Conservation (phyloP, 2,888 invertebrate genomes). For the Tridacna gigas region DNA sequence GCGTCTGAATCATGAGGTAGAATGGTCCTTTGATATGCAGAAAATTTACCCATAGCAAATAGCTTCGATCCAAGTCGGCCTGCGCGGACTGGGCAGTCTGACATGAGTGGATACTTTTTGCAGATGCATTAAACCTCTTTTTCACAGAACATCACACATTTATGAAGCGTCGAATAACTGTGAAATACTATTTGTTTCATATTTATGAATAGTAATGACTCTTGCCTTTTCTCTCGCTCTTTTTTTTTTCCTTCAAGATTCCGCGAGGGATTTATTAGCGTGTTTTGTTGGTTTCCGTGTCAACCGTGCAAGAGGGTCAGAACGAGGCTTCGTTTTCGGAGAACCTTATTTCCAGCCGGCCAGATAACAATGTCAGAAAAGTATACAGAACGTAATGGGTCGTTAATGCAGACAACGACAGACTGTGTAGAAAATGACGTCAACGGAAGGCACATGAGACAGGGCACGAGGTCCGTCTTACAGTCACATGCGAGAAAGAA, state of each 20-base stretch:
- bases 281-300: slow-evolving; percentile 95
- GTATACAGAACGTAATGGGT: slow-evolving; percentile 78
- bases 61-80: background rate
- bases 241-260: slow-evolving; percentile 88
- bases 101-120: background rate
- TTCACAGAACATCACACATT: background rate
- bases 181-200: no score
- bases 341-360: slow-evolving; percentile 72
- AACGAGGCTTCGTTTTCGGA: slow-evolving; percentile 69
- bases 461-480: background rate
- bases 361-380: slow-evolving; percentile 76
- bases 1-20: background rate
- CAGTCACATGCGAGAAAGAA: slow-evolving; percentile 17
- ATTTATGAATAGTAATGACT: no score
- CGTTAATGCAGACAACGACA: slow-evolving; percentile 78
- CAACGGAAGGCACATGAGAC: slow-evolving; percentile 5
- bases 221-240: no score
- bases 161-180: background rate
- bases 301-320: slow-evolving; percentile 85
- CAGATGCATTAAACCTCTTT: background rate
- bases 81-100: background rate
- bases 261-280: slow-evolving; percentile 95
- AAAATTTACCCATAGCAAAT: background rate
- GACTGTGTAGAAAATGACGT: slow-evolving; percentile 73
- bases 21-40: background rate